Conservation (phyloP, 2,888 invertebrate species). For the Chouioia cunea region DNA sequence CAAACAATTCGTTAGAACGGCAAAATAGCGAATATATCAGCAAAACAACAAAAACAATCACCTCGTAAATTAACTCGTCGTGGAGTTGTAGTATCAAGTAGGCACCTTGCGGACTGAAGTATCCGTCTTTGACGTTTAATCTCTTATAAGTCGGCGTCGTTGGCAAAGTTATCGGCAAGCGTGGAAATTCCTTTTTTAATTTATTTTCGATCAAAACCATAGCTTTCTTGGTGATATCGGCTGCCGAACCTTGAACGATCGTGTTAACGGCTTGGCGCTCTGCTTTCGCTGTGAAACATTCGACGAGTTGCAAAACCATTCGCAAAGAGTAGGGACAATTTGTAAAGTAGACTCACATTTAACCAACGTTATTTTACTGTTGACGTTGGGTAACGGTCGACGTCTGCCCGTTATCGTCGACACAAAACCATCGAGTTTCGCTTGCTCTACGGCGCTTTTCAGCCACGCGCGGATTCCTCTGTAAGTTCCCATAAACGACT, state of each 20-base stretch:
- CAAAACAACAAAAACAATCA: conserved; percentile 54
- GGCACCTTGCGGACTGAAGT: conserved; percentile 66
- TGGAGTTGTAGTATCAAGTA: conserved; percentile 91
- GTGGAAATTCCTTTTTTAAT: conserved; percentile 69
- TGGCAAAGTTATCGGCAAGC: conserved; percentile 53
- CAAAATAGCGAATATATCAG: conserved; percentile 13
- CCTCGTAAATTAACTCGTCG: conserved; percentile 96
- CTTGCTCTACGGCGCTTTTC: conserved; percentile 73
- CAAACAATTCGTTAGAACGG: neutral
- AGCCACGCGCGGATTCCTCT: conserved; percentile 79
- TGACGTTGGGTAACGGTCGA: conserved; percentile 83
- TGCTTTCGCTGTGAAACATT: conserved; percentile 75
- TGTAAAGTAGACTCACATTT: conserved; percentile 28
- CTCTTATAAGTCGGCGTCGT: conserved; percentile 49
- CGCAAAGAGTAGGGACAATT: too few species aligned
- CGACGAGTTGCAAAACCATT: too few species aligned
- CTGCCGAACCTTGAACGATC: conserved; percentile 95
- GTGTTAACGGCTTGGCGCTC: conserved; percentile 98
- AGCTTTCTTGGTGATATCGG: conserved; percentile 93
- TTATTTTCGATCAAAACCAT: conserved; percentile 82
- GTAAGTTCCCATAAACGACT: conserved; percentile 84
- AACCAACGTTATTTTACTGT: conserved; percentile 67
- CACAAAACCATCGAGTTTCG: conserved; percentile 81
- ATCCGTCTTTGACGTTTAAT: conserved; percentile 54
- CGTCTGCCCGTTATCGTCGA: conserved; percentile 86